These are phyloP conservation scores for Heterotis niloticus DNA, from an alignment of 2,113 vertebrate genomes.

Conservation along the genomic window DNA sequence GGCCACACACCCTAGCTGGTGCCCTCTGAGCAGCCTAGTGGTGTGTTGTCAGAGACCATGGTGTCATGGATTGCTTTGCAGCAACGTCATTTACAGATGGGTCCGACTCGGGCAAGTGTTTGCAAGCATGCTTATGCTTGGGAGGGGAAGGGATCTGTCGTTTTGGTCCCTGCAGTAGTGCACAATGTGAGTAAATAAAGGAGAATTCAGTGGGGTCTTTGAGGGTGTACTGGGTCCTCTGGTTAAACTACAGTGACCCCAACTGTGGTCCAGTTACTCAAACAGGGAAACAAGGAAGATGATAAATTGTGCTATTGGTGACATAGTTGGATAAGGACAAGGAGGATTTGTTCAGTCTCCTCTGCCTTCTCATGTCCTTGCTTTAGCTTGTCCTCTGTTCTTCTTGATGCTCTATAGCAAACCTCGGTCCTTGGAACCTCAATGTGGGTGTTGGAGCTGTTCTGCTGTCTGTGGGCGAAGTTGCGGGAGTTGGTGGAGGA, in stretches of 20 bases:
- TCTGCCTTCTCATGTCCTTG: neutral
- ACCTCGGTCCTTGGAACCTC: neutral
- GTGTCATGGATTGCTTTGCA: constrained; percentile 29
- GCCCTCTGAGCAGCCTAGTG: constrained; percentile 39
- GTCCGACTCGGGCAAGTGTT: constrained; percentile 10
- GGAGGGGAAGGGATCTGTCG: constrained; percentile 32
- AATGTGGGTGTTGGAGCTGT: neutral
- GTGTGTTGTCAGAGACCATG: neutral
- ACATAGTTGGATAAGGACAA: no score
- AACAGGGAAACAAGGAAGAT: neutral
- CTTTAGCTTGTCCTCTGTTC: neutral
- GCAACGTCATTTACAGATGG: constrained; percentile 20
- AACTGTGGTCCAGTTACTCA: neutral
- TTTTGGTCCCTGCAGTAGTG: no score
- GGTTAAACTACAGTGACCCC: neutral
- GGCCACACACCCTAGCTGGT: constrained; percentile 23
- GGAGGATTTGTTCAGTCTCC: neutral
- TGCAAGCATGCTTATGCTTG: constrained; percentile 30
- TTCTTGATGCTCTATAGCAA: neutral
- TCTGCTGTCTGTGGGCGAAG: neutral
- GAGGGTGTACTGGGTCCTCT: neutral
- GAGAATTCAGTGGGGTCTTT: neutral
- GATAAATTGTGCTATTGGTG: no score
- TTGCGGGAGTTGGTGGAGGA: neutral
- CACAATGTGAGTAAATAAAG: neutral